Percentiles rank a stretch among this genome's conserved stretches.
These are phyloP conservation scores for Choristoneura rosaceana DNA, from an alignment of 2,888 invertebrate species.

Conservation along the genomic window DNA sequence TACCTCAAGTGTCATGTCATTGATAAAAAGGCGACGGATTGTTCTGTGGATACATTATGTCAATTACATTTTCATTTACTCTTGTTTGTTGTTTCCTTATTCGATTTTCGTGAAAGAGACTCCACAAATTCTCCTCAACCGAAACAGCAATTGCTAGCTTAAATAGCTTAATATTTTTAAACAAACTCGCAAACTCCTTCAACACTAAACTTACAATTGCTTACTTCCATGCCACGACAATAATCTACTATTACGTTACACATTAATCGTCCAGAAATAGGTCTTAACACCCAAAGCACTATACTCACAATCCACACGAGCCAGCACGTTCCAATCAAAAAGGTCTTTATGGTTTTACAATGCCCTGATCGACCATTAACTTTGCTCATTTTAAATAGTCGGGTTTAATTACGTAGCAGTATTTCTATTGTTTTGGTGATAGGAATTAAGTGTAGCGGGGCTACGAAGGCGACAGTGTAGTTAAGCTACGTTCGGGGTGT, in stretches of 20 bases:
- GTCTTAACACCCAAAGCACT: neutral
- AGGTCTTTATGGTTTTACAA: constrained; percentile 15
- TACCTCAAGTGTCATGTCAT: too few species aligned
- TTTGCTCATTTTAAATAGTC: constrained; percentile 6
- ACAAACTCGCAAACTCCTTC: too few species aligned
- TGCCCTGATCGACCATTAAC: constrained; percentile 16
- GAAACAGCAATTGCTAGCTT: too few species aligned
- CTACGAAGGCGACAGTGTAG: neutral
- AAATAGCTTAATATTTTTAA: too few species aligned
- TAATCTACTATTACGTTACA: neutral
- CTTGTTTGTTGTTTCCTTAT: too few species aligned
- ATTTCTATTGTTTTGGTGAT: neutral
- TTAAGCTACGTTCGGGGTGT: neutral
- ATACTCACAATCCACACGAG: neutral
- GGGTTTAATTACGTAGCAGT: constrained; percentile 1
- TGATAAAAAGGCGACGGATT: too few species aligned
- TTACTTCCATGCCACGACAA: too few species aligned
- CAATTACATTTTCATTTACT: too few species aligned
- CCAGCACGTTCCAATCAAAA: constrained; percentile 19
- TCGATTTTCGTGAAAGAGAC: too few species aligned
- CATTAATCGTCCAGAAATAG: constrained; percentile 4
- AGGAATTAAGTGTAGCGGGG: neutral
- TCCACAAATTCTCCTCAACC: too few species aligned
- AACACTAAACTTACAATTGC: too few species aligned
- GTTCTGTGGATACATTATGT: too few species aligned